A percentile compares a stretch with the other conserved stretches of the same genome.
Conservation (phyloP, 92 coral and sea anemone species). For the Palythoa caribaeorum region DNA sequence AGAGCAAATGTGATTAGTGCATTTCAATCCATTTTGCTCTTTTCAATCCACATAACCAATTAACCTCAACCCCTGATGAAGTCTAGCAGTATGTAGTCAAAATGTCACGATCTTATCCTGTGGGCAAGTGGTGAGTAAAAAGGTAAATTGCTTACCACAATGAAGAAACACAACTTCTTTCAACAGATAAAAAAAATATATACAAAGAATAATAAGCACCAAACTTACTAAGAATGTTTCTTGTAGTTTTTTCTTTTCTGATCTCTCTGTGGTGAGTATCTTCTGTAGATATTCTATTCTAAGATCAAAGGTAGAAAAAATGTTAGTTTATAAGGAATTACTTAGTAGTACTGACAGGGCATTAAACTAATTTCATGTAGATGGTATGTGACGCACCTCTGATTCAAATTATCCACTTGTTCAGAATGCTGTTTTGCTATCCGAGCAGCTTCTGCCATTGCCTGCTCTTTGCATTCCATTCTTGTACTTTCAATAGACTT, state of each 20-base stretch:
- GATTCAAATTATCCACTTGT: slow-evolving; percentile 70
- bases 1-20: too few species aligned
- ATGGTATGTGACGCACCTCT: slow-evolving; percentile 61
- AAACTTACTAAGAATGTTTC: slow-evolving; percentile 70
- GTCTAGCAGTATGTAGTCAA: too few species aligned
- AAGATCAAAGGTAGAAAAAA: neutral
- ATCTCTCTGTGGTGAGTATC: slow-evolving; percentile 62
- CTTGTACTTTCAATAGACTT: slow-evolving; percentile 75
- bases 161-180: too few species aligned
- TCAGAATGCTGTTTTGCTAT: slow-evolving; percentile 75
- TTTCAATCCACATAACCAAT: too few species aligned
- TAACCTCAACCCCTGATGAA: too few species aligned
- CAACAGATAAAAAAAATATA: too few species aligned
- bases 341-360: neutral
- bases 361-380: neutral
- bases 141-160: too few species aligned
- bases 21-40: too few species aligned
- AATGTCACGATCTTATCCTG: too few species aligned
- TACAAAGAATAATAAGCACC: neutral
- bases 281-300: slow-evolving; percentile 70
- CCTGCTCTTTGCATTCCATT: slow-evolving; percentile 76
- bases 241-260: slow-evolving; percentile 61
- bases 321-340: neutral
- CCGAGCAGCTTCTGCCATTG: slow-evolving; percentile 77
- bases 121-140: too few species aligned